Evolutionary conservation across 2,888 invertebrate genomes (phyloP).

Genomic region (Epirrhoe alternata): DNA sequence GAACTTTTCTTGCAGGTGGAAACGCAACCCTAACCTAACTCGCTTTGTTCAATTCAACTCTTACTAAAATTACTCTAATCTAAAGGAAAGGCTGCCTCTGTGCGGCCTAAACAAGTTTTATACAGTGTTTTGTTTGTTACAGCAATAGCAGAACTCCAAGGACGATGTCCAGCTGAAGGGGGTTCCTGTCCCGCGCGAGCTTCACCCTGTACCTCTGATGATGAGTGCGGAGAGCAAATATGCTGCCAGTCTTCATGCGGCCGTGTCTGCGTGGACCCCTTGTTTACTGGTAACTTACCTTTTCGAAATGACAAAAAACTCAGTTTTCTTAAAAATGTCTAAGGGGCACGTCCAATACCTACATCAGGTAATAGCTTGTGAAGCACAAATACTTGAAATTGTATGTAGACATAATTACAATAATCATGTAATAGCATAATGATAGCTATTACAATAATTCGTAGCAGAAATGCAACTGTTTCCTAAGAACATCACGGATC

Average conservation of each 20-base stretch:
- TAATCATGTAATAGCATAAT: not conserved
- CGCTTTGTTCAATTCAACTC: too few relatives aligned
- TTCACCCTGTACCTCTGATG: slow-evolving; percentile 84
- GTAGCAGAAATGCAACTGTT: not conserved
- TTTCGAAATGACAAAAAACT: too few relatives aligned
- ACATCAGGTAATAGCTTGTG: not conserved
- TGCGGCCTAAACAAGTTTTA: not conserved
- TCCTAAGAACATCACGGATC: not conserved
- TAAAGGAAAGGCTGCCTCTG: too few relatives aligned
- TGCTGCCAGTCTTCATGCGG: slow-evolving; percentile 90
- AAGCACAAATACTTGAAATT: not conserved
- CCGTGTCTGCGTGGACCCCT: slow-evolving; percentile 84
- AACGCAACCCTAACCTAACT: too few relatives aligned
- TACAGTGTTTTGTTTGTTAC: slow-evolving; percentile 32
- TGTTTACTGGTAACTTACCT: slow-evolving; percentile 84
- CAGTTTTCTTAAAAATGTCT: too few relatives aligned
- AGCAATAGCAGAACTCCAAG: slow-evolving; percentile 77
- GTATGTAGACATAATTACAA: not conserved
- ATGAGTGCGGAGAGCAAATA: slow-evolving; percentile 86
- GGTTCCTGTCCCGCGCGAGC: slow-evolving; percentile 85
- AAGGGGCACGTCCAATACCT: too few relatives aligned
- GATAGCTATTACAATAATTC: not conserved
- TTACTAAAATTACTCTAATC: too few relatives aligned
- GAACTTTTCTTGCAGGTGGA: too few relatives aligned
- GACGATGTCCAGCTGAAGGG: slow-evolving; percentile 74